These are phyloP conservation scores for Cyprinodon tularosa DNA, from an alignment of 2,113 vertebrate genomes.

Conservation along the genomic window DNA sequence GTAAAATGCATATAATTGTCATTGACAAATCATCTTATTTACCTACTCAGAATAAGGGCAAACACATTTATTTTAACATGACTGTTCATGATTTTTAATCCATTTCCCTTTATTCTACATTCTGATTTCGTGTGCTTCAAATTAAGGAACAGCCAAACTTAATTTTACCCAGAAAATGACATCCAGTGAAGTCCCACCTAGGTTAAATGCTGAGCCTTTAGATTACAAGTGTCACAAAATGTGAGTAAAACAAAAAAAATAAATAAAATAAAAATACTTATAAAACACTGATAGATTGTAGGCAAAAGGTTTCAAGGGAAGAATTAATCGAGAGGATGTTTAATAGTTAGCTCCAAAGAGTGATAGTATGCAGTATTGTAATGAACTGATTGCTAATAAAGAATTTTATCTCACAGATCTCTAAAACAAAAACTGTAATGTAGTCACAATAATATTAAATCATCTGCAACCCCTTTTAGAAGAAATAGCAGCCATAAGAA, in stretches of 20 bases:
- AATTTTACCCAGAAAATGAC: no score
- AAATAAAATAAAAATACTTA: no score
- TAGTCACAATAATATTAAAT: neutral
- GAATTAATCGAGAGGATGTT: neutral
- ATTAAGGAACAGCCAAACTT: no score
- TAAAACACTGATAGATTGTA: no score
- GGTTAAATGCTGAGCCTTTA: neutral
- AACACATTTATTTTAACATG: no score
- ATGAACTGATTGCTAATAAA: neutral
- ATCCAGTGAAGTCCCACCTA: neutral
- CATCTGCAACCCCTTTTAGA: conserved; percentile 10
- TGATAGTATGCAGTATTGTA: neutral
- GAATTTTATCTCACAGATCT: neutral
- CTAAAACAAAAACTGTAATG: neutral
- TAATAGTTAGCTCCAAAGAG: neutral
- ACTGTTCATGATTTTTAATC: no score
- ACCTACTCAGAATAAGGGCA: no score
- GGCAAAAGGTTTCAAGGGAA: neutral
- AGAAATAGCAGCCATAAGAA: conserved; percentile 17
- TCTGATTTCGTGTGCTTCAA: no score
- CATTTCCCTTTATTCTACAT: no score
- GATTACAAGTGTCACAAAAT: neutral
- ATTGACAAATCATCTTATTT: no score
- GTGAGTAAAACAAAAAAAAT: no score
- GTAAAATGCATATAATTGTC: no score